A percentile compares a stretch with the other conserved stretches of the same genome.
phyloP scores from a whole-genome alignment of 2,888 invertebrate genomes.

The Scaptomyza reducta region DNA sequence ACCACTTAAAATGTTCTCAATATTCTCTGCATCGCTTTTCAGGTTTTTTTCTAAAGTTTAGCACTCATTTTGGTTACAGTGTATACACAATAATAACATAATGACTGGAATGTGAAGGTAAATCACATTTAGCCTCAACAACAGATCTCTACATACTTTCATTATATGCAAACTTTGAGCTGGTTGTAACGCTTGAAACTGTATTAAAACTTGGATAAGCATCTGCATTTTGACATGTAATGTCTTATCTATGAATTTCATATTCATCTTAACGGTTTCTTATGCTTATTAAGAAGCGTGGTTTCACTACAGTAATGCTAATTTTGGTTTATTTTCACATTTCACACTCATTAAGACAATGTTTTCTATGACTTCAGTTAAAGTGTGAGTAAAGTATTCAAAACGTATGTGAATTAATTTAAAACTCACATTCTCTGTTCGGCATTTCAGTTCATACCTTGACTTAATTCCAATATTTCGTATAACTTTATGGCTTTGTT shows the following conservation, averaged over 20 bases:
- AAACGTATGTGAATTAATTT: neutral
- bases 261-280: constrained; percentile 31
- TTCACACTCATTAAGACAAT: neutral
- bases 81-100: constrained; percentile 12
- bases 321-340: constrained; percentile 16
- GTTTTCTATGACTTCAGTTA: no score
- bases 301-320: constrained; percentile 33
- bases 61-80: no score
- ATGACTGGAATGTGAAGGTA: constrained; percentile 12
- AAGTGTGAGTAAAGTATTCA: neutral
- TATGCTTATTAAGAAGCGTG: constrained; percentile 11
- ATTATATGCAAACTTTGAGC: constrained; percentile 12
- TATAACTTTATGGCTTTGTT: constrained; percentile 32
- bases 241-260: constrained; percentile 17
- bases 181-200: constrained; percentile 7
- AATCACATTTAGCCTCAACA: constrained; percentile 19
- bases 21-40: no score
- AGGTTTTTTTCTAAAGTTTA: no score
- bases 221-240: constrained; percentile 23
- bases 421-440: neutral
- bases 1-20: no score
- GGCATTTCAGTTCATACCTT: neutral
- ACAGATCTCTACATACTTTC: constrained; percentile 2
- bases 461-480: constrained; percentile 23
- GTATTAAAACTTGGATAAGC: constrained; percentile 28